Base-by-base conservation (phyloP, 2,797 vertebrate species). In the Lagodon rhomboides region DNA sequence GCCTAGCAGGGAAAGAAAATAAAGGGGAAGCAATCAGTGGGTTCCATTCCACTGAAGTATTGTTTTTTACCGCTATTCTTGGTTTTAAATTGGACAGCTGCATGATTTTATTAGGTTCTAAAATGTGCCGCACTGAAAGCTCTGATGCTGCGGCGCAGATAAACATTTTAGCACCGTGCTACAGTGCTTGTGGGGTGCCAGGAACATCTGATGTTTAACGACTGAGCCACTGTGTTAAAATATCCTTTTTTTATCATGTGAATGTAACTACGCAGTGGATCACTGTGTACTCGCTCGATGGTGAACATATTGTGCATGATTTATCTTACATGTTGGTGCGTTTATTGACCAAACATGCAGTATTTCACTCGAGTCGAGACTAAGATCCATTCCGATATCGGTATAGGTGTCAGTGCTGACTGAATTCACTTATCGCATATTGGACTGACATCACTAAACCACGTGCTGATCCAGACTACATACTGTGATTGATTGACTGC, bases 21-120 rank as follows among this genome's bases (percentile, higher is more conserved):
- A 86, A 87, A 82, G 77, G 77, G 62, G 75, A 79, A 77, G 86
- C 75, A 87, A 91, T 91, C 91, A 92, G 81, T 69, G 77, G 70
- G 20, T 11, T 79, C 77, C 82, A 81, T 92, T 91, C 78, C 86
- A 69, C 85, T 89, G 81, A 90, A 89, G 87, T 79, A 89, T 85
- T 91, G 83, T 88, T 87, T 87, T 88, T 90, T 81, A 89, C 85
- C 61, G 83, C 89, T 69, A 51, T 84, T 89, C 85, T 75, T 79
- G 82, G 71, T 85, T 89, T 91, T 83, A 88, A 91, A 89, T 91
- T 88, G 89, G 81, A 92, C 92, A 92, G 90, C 92, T 91, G 92
- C 85, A 76, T 84, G 85, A 75, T 86, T 93, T 93, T 91, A 93
- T 92, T 89, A 85, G 86, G 55, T 88, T 87, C 73, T 91, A 82